Conservation (phyloP, 2,797 vertebrate genomes). For the Tamandua tetradactyla region DNA sequence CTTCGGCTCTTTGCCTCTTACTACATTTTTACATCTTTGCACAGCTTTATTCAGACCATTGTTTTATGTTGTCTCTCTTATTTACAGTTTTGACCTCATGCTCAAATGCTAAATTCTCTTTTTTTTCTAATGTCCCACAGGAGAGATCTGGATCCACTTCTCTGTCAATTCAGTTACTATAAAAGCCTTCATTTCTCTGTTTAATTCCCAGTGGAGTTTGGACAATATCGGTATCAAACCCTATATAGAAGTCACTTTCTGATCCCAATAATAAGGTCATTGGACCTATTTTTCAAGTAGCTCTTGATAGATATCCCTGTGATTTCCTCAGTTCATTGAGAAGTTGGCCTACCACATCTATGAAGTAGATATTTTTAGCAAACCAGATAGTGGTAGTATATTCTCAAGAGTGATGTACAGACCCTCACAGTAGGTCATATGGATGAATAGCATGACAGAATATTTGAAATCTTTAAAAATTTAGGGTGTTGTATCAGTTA, state of each 20-base stretch:
- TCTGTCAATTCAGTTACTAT: not conserved
- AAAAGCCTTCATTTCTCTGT: not conserved
- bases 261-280: not conserved
- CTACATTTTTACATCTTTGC: not conserved
- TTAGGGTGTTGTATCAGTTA: not conserved
- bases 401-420: not conserved
- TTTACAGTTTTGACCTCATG: not conserved
- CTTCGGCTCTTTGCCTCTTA: not conserved
- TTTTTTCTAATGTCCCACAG: not conserved
- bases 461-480: constrained; percentile 33
- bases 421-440: not conserved
- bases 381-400: not conserved
- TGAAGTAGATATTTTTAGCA: not conserved
- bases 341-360: not conserved
- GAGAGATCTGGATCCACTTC: not conserved
- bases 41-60: not conserved
- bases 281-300: not conserved
- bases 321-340: not conserved
- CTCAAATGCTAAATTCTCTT: not conserved
- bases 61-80: not conserved
- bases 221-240: not conserved
- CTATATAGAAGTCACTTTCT: not conserved
- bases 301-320: not conserved
- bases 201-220: not conserved
- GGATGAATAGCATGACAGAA: not conserved